phyloP scores from a whole-genome alignment of 2,113 vertebrate genomes.

The Scomber scombrus region DNA sequence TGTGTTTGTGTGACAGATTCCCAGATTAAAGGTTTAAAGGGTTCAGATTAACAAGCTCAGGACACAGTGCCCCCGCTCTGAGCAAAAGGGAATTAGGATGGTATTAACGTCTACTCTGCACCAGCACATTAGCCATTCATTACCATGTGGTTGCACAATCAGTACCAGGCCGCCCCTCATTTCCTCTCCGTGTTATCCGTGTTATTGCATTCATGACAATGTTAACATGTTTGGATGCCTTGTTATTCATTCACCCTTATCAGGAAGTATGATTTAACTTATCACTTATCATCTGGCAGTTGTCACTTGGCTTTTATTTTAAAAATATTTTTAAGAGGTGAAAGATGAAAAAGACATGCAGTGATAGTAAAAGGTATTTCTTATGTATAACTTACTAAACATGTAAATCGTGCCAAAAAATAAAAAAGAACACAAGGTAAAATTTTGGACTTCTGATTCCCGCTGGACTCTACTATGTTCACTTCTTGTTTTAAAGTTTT shows the following conservation, averaged over 20 bases:
- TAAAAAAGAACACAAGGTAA: too few relatives aligned
- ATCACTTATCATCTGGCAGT: slow-evolving; percentile 29
- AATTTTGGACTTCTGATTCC: background rate
- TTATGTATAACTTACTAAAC: too few relatives aligned
- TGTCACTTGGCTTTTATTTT: slow-evolving; percentile 19
- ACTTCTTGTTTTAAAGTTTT: background rate
- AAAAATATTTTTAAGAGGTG: background rate
- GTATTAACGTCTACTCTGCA: slow-evolving; percentile 71
- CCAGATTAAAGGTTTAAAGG: slow-evolving; percentile 76
- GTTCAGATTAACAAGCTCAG: slow-evolving; percentile 76
- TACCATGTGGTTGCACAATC: slow-evolving; percentile 65
- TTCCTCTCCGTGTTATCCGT: slow-evolving; percentile 41
- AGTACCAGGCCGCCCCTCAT: slow-evolving; percentile 57
- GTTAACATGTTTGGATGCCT: slow-evolving; percentile 64
- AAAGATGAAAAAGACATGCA: background rate
- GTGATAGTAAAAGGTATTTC: too few relatives aligned
- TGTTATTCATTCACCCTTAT: slow-evolving; percentile 69
- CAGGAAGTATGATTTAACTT: slow-evolving; percentile 39
- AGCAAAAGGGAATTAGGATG: slow-evolving; percentile 70
- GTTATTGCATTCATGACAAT: slow-evolving; percentile 61
- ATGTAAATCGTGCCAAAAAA: too few relatives aligned
- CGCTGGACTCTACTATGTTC: background rate
- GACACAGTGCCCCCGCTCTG: slow-evolving; percentile 50
- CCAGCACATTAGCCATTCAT: slow-evolving; percentile 76
- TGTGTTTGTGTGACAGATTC: slow-evolving; percentile 43